Evolutionary conservation across 2,797 vertebrate species (phyloP).

Genomic region (Loriculus beryllinus): DNA sequence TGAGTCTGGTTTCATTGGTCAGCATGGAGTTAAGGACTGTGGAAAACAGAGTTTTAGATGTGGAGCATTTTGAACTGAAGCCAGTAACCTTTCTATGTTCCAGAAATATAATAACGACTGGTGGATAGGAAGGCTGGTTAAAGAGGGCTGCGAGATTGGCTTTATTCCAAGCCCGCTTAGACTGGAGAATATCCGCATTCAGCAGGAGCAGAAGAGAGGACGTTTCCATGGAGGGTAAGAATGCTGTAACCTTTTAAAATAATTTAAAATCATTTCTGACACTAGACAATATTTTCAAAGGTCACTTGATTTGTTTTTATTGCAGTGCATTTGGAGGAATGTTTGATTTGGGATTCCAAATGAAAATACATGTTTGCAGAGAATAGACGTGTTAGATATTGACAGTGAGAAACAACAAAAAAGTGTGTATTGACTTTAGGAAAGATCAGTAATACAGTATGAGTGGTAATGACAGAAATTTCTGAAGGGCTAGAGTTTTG

Average conservation of each 20-base stretch:
- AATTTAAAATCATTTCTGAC: neutral
- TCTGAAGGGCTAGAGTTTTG: neutral
- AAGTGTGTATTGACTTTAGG: neutral
- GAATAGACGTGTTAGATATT: accelerated
- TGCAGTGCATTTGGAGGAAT: neutral
- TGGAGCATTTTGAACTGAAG: neutral
- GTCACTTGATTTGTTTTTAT: neutral
- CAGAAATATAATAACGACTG: constrained; percentile 98
- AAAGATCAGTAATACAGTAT: neutral
- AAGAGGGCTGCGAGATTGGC: constrained; percentile 97
- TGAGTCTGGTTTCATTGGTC: accelerated
- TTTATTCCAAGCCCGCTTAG: constrained; percentile 96
- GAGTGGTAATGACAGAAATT: neutral
- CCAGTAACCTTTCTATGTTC: constrained; percentile 37
- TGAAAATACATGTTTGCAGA: neutral
- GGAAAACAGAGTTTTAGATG: accelerated
- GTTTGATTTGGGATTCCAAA: neutral
- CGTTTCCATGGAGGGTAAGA: constrained; percentile 91
- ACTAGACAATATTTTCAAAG: accelerated
- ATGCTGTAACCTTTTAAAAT: neutral
- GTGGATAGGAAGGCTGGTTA: constrained; percentile 98
- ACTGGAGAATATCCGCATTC: constrained; percentile 92
- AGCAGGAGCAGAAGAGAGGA: constrained; percentile 94
- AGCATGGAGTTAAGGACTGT: accelerated
- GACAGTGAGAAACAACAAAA: neutral